These are phyloP conservation scores for Hirtodrosophila alboralis DNA, from an alignment of 2,888 invertebrate genomes.

Conservation along the genomic window DNA sequence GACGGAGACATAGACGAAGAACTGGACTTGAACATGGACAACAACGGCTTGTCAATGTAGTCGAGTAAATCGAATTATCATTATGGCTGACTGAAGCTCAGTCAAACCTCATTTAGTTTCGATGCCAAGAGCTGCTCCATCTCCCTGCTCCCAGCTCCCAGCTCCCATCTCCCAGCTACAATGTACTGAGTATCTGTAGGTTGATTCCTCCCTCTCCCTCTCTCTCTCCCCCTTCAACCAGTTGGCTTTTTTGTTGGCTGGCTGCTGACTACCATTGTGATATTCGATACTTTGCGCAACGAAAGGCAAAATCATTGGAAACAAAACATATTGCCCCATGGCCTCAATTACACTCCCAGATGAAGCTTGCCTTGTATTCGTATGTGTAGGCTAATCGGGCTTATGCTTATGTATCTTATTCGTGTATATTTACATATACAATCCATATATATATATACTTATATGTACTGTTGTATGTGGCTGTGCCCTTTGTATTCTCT, in stretches of 20 bases:
- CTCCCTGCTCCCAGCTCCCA: neutral
- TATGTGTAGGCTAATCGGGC: slow-evolving; percentile 72
- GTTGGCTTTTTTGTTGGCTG: slow-evolving; percentile 1
- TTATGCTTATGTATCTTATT: slow-evolving; percentile 39
- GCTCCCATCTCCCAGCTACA: slow-evolving; percentile 1
- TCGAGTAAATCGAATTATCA: slow-evolving; percentile 82
- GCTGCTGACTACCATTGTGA: slow-evolving; percentile 68
- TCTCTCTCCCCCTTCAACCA: neutral
- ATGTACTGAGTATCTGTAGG: too few relatives aligned
- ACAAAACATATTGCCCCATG: slow-evolving; percentile 81
- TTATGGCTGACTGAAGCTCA: slow-evolving; percentile 82
- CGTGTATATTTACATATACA: slow-evolving; percentile 14
- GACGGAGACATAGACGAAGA: slow-evolving; percentile 15
- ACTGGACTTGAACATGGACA: neutral
- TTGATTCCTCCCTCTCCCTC: neutral
- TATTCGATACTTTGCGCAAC: slow-evolving; percentile 81
- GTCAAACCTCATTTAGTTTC: slow-evolving; percentile 80
- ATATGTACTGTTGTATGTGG: neutral
- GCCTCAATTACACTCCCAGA: slow-evolving; percentile 78
- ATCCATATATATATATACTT: slow-evolving; percentile 3
- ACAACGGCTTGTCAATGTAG: slow-evolving; percentile 73
- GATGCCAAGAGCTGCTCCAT: slow-evolving; percentile 21
- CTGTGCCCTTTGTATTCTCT: slow-evolving; percentile 60
- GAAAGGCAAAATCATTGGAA: slow-evolving; percentile 79
- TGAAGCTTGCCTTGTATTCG: slow-evolving; percentile 50